Conservation (phyloP, 2,113 vertebrate species). For the Rattus norvegicus region DNA sequence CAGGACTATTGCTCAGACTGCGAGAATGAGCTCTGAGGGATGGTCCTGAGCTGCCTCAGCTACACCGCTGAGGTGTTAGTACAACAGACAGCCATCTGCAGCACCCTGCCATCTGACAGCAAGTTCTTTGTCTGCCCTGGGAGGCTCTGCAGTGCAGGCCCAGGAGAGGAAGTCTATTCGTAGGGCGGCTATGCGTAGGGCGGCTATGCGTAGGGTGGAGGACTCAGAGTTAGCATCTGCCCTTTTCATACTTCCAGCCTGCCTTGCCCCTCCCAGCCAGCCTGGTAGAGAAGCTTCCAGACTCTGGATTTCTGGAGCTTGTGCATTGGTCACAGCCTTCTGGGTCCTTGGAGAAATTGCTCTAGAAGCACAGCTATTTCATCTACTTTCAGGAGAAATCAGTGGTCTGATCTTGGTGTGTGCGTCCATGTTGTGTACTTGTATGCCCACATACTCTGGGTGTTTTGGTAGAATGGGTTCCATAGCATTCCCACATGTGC, state of each 20-base stretch:
- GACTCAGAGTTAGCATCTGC: neutral
- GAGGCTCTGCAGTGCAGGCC: neutral
- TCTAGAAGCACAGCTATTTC: neutral
- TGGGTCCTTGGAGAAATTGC: neutral
- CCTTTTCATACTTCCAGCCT: neutral
- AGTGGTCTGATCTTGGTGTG: neutral
- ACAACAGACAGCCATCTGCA: too few species aligned
- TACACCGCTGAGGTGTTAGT: fast-evolving
- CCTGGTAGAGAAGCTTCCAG: neutral
- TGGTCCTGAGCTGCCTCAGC: too few species aligned
- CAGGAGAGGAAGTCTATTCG: neutral
- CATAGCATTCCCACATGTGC: neutral
- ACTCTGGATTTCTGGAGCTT: neutral
- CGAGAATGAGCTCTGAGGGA: neutral
- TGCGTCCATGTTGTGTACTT: too few species aligned
- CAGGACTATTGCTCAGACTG: neutral
- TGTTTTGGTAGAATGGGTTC: neutral
- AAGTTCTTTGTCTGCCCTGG: neutral
- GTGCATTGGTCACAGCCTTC: neutral
- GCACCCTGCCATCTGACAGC: neutral
- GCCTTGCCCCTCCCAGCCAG: neutral
- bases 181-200: too few species aligned
- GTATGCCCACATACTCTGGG: neutral
- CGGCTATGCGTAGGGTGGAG: neutral
- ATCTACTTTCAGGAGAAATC: neutral